Evolutionary conservation across 2,888 invertebrate species (phyloP).

Genomic region (Melieria picta): DNA sequence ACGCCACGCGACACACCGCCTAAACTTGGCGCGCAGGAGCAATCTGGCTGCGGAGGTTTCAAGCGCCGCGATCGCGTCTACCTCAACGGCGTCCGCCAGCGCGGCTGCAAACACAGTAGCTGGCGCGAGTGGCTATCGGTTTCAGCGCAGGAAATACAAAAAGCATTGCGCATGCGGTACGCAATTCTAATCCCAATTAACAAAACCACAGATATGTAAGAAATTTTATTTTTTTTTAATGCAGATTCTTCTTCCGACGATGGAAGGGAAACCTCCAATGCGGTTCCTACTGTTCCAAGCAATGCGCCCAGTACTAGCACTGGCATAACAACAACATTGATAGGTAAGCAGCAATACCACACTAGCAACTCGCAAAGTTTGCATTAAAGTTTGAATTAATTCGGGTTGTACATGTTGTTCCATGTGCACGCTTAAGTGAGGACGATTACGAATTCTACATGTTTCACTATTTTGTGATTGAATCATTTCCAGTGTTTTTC

Average conservation of each 20-base stretch:
- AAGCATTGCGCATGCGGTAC: constrained; percentile 40
- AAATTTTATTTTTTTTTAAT: background rate
- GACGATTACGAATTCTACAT: too few relatives aligned
- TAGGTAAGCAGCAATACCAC: constrained; percentile 45
- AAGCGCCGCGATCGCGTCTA: constrained; percentile 10
- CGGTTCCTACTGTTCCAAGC: constrained; percentile 55
- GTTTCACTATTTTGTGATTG: background rate
- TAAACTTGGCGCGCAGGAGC: constrained; percentile 1
- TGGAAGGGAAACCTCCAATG: constrained; percentile 39
- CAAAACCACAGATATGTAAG: background rate
- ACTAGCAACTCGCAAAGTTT: too few relatives aligned
- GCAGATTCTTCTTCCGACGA: constrained; percentile 42
- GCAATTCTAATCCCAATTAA: background rate
- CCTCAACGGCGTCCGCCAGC: constrained; percentile 22
- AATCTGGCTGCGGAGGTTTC: background rate
- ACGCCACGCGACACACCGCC: constrained; percentile 7
- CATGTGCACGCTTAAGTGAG: background rate
- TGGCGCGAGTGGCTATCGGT: constrained; percentile 33
- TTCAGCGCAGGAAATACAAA: constrained; percentile 46
- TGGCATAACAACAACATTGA: constrained; percentile 66
- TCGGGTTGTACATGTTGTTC: background rate
- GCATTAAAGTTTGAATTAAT: too few relatives aligned
- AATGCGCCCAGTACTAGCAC: constrained; percentile 75
- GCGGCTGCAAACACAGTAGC: constrained; percentile 10
- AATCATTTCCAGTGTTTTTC: background rate